Base-by-base conservation (phyloP, 2,797 vertebrate species). In the Garrulus glandarius region DNA sequence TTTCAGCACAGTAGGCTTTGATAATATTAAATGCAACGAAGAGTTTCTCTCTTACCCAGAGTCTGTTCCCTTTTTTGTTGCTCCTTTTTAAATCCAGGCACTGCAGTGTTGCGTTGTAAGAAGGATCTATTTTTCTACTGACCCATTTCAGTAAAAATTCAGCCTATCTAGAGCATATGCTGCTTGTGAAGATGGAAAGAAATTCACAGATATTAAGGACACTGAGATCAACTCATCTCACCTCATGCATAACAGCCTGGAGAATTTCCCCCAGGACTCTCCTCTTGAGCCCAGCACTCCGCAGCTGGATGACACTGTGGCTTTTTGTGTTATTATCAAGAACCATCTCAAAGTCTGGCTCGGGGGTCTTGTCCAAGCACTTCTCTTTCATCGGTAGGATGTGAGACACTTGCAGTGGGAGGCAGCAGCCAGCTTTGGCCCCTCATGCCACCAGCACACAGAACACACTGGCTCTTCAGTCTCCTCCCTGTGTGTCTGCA, bases 61-160 rank as follows among this genome's bases (percentile, higher is more conserved):
- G 72, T n/a, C 61, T 57, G 22, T 8, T 57, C 72, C 57, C 43
- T 41, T 91, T 86, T 8, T n/a, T 15, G 20, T 37, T 20, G 55
- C 60, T 80, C 37, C 57, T 89, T 80, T 91, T 87, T 67, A 92
- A 95, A 93, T 61, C 6, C 78, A 95, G 84, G 88, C 90, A 44
- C 59, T 27, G 83, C 63, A 15, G 55, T 7, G 22, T n/a, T 46
- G 68, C 0, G 0, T 72, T 90, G 72, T 88, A 34, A 84, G 93
- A 93, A 72, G 50, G 70, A 82, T 82, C 90, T 96, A 76, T 95
- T 95, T 92, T 95, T 84, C 96, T 78, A 76, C 88, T 95, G 94
- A 97, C 92, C 93, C 85, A 76, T 87, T 94, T 97, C 74, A 46
- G 83, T 24, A 39, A 53, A 60, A 92, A 75, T 59, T 65, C 92